Evolutionary conservation across 2,797 vertebrate genomes (phyloP), one percentile per base, ranked within the genome.

Genomic region (Pangasius mekongensis): DNA sequence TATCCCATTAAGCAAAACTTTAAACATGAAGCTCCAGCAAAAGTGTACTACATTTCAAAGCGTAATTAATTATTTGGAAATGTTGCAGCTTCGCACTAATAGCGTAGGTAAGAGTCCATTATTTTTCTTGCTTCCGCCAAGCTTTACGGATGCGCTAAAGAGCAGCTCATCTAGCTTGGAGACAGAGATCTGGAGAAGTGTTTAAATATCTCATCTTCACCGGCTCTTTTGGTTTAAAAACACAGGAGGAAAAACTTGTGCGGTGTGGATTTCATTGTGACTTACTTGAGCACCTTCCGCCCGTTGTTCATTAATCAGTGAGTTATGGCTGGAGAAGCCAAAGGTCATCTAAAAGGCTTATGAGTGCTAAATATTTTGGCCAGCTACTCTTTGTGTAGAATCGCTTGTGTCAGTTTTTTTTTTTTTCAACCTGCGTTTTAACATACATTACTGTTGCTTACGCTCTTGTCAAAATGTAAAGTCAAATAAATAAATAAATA

Each of bases 301-400:
- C 97, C 97, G 97, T 99, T 98, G 98, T 98, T 99, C 98, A 99
- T 99, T 99, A 99, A 99, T 98, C 96, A 98, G 97, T 98, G 97
- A 96, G 97, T 98, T 98, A 98, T 97, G 96, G 97, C 97, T 92
- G 93, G 92, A 89, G 89, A 94, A 98, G 98, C 97, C 96, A 96
- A 96, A 97, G 99, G 99, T 99, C 99, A 99, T 94, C 95, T 92
- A 97, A 97, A 98, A 97, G 96, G 98, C 98, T 99, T 99, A 98
- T 97, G 97, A 95, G 95, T 97, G 96, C 95, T 96, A 96, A 96
- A 98, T 97, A 96, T 97, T 95, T 97, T 94, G 94, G 93, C 94
- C 93, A 56, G 89, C 93, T 94, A 96, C 96, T 97, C 97, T 98
- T 98, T 96, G 93, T 93, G 95, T 96, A 97, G 94, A 93, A 93